phyloP scores from a whole-genome alignment of 2,888 invertebrate species.

The Dermolepida albohirtum region DNA sequence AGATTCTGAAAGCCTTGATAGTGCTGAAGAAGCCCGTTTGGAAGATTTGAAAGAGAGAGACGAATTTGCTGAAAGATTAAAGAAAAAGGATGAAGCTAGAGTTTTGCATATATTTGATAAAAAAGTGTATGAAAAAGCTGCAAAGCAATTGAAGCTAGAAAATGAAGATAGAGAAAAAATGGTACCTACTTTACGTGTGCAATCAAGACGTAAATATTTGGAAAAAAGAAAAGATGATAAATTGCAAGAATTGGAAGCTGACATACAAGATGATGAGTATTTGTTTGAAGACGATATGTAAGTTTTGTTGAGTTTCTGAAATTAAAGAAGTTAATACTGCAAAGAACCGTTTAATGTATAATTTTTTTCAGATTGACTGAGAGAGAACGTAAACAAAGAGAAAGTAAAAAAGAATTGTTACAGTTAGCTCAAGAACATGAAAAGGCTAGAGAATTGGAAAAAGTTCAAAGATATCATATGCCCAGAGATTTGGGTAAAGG shows the following conservation, averaged over 20 bases:
- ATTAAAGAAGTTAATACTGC: neutral
- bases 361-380: slow-evolving; percentile 79
- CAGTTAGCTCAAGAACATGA: slow-evolving; percentile 96
- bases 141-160: slow-evolving; percentile 89
- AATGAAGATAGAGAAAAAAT: slow-evolving; percentile 87
- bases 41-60: slow-evolving; percentile 92
- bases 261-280: slow-evolving; percentile 96
- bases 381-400: slow-evolving; percentile 84
- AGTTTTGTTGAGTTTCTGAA: slow-evolving; percentile 59
- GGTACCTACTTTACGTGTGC: slow-evolving; percentile 87
- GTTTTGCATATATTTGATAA: slow-evolving; percentile 76
- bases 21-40: slow-evolving; percentile 82
- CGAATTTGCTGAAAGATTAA: slow-evolving; percentile 90
- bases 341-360: neutral
- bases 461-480: slow-evolving; percentile 94
- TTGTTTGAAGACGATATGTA: slow-evolving; percentile 90
- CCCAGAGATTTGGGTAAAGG: slow-evolving; percentile 87
- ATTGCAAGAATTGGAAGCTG: slow-evolving; percentile 92
- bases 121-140: slow-evolving; percentile 86
- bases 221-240: slow-evolving; percentile 97
- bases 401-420: slow-evolving; percentile 91
- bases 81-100: slow-evolving; percentile 89
- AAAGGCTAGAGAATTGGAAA: slow-evolving; percentile 91
- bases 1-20: slow-evolving; percentile 72
- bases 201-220: slow-evolving; percentile 93